Evolutionary conservation across 2,888 invertebrate species (phyloP), one percentile per base, ranked within the genome.

Genomic region (Lobophora halterata): DNA sequence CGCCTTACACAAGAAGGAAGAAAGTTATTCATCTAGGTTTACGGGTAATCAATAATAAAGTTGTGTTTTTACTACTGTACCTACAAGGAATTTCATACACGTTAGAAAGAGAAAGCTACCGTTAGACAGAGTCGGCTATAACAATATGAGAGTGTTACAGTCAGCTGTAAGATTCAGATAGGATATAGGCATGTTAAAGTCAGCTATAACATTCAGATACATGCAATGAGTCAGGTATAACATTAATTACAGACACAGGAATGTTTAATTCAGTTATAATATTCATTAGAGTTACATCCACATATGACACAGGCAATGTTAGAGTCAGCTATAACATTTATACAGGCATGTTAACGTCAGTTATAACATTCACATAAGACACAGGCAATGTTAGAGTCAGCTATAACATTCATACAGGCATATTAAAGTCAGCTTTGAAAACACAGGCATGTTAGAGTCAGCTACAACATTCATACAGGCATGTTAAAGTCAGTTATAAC

Each of bases 401-500:
- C n/a, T n/a, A n/a, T n/a, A n/a, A n/a, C n/a, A n/a, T n/a, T n/a
- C n/a, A n/a, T n/a, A n/a, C n/a, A n/a, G n/a, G n/a, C n/a, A n/a
- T n/a, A n/a, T n/a, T n/a, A 19, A 14, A 4, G 14, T 24, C 5
- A 8, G 17, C 17, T 26, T 10, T 18, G 7, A 19, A 11, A 4
- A 36, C 13, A 28, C 27, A 13, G 19, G 36, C 25, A 33, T 37
- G 35, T 35, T 12, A 31, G 14, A 41, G 32, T 33, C 35, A 39
- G 26, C 9, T 23, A 21, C 27, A 32, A 33, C 27, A 14, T 23
- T 25, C 11, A 27, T n/a, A n/a, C n/a, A n/a, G n/a, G n/a, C n/a
- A n/a, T n/a, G n/a, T n/a, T n/a, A n/a, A 24, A 28, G 24, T 33
- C 25, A 29, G 30, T 7, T 30, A 28, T 11, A 30, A 14, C 28